Conservation (phyloP, 2,888 invertebrate species). For the Phortica okadai region DNA sequence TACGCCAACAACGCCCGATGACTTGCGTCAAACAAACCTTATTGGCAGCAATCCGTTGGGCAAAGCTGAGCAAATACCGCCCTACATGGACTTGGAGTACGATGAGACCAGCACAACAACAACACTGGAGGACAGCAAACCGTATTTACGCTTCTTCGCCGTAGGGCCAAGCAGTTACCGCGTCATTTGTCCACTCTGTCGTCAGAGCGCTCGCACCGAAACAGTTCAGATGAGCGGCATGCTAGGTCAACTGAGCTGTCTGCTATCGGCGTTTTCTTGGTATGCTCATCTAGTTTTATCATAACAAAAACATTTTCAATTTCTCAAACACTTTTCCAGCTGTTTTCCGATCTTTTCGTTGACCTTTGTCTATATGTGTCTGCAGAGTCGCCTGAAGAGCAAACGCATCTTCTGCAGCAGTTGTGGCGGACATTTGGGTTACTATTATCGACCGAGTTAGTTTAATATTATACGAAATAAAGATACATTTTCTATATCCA, state of each 20-base stretch:
- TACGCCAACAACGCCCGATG: conserved; percentile 52
- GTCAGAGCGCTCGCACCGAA: conserved; percentile 63
- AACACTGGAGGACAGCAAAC: conserved; percentile 50
- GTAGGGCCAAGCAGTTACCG: conserved; percentile 71
- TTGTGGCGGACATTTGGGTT: conserved; percentile 74
- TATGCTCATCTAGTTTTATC: conserved; percentile 44
- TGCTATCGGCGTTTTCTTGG: conserved; percentile 69
- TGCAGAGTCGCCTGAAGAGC: conserved; percentile 70
- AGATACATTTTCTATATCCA: neutral
- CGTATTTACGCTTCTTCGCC: conserved; percentile 69
- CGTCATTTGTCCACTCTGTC: conserved; percentile 70
- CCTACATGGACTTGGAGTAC: conserved; percentile 33
- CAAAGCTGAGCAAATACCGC: conserved; percentile 2
- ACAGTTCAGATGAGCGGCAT: conserved; percentile 68
- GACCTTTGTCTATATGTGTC: conserved; percentile 68
- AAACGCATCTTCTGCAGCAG: conserved; percentile 73
- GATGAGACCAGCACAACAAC: conserved; percentile 40
- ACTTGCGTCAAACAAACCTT: conserved; percentile 42
- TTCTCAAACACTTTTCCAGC: conserved; percentile 49
- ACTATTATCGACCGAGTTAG: conserved; percentile 68
- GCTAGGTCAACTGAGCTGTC: conserved; percentile 65
- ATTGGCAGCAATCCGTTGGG: conserved; percentile 41
- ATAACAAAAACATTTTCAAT: neutral
- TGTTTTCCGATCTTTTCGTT: conserved; percentile 74
- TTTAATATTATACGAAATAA: neutral